phyloP scores from a whole-genome alignment of 2,113 vertebrate genomes.

The Upupa epops region DNA sequence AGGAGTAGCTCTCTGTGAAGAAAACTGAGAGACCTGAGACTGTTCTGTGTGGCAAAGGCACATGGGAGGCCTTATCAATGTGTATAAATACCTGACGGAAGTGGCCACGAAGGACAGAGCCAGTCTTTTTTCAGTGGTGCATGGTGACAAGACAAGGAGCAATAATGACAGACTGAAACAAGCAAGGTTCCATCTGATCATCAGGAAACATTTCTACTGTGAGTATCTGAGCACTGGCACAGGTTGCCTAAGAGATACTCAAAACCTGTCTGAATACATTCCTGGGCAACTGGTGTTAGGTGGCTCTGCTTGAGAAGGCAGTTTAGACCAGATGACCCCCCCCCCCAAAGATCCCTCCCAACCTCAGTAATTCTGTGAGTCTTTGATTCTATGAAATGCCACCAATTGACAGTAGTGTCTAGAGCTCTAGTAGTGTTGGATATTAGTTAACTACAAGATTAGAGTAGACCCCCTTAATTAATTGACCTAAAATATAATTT shows the following conservation, averaged over 20 bases:
- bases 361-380: background rate
- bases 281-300: background rate
- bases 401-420: background rate
- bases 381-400: background rate
- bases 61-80: background rate
- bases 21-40: background rate
- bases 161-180: background rate
- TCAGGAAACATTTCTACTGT: background rate
- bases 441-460: background rate
- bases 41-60: background rate
- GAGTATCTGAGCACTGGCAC: background rate
- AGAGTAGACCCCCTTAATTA: background rate
- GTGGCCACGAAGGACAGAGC: background rate
- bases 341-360: background rate
- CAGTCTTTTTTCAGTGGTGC: too few species aligned
- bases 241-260: background rate
- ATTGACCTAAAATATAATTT: too few species aligned
- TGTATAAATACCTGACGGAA: background rate
- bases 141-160: background rate
- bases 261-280: background rate
- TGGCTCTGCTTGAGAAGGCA: background rate
- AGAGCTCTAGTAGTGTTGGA: background rate
- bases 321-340: background rate
- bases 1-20: background rate
- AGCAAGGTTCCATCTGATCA: background rate